Conservation (phyloP, 2,113 vertebrate species). For the Neolamprologus ventralis region DNA sequence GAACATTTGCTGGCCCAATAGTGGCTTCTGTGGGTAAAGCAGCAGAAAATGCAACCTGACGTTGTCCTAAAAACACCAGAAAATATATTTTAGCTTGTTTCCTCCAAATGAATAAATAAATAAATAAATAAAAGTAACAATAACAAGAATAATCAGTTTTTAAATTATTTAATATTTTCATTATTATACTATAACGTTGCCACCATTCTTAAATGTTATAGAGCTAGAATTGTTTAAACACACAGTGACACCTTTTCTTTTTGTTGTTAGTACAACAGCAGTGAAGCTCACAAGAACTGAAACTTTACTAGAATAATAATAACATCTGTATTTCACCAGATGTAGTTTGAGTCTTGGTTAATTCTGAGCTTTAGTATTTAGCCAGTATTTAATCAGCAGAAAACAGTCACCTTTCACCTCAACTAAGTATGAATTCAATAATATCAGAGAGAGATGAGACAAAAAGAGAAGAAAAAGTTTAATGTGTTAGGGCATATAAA, state of each 20-base stretch:
- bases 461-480: background rate
- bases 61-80: background rate
- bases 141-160: background rate
- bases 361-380: background rate
- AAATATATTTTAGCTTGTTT: background rate
- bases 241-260: background rate
- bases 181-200: background rate
- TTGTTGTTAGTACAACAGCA: background rate
- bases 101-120: background rate
- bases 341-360: rapidly evolving
- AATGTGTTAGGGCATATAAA: background rate
- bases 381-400: background rate
- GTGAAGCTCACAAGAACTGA: background rate
- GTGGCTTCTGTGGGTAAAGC: rapidly evolving
- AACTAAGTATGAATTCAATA: background rate
- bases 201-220: background rate
- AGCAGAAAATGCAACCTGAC: conserved; percentile 7
- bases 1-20: background rate
- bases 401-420: background rate
- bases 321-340: background rate
- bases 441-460: background rate
- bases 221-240: background rate
- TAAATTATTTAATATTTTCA: background rate
- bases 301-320: background rate
- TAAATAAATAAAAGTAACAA: background rate